These are phyloP conservation scores for Theonella swinhoei DNA, from an alignment of 37 sponge, comb jelly and placozoan genomes.

Conservation along the genomic window DNA sequence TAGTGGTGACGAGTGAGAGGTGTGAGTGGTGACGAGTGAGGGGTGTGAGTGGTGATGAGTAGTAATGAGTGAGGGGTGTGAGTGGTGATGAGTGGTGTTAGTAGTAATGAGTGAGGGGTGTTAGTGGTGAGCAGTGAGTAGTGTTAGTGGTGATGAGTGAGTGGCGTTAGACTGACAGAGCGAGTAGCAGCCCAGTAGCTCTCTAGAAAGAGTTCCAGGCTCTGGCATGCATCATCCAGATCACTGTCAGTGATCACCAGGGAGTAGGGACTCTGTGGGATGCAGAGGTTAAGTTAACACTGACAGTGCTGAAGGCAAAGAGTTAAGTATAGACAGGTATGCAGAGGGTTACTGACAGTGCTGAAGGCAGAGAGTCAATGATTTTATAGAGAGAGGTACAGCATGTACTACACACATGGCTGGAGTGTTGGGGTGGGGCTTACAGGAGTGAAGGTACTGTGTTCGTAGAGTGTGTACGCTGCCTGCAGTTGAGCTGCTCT, in stretches of 20 bases:
- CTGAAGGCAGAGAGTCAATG: not conserved
- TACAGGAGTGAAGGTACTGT: not conserved
- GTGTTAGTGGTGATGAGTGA: too few species aligned
- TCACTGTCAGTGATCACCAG: conserved; percentile 54
- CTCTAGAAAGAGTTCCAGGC: conserved; percentile 65
- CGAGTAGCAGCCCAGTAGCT: conserved; percentile 66
- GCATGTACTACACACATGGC: too few species aligned
- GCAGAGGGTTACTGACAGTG: not conserved
- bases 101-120: too few species aligned
- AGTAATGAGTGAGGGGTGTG: too few species aligned
- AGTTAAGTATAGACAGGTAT: not conserved
- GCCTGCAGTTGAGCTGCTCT: conserved; percentile 15
- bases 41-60: too few species aligned
- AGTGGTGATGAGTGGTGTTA: too few species aligned
- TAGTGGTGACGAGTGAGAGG: too few species aligned
- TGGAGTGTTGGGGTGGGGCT: too few species aligned
- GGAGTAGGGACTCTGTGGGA: conserved; percentile 24
- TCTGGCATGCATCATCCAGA: conserved; percentile 60
- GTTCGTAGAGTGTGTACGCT: conserved; percentile 21
- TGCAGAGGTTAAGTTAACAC: not conserved
- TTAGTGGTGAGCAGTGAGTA: too few species aligned
- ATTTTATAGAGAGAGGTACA: not conserved
- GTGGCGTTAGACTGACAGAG: too few species aligned
- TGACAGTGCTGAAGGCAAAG: not conserved
- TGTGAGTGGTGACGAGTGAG: too few species aligned